Base-by-base conservation (phyloP, 2,113 vertebrate species). In the Halcyon malimbica region DNA sequence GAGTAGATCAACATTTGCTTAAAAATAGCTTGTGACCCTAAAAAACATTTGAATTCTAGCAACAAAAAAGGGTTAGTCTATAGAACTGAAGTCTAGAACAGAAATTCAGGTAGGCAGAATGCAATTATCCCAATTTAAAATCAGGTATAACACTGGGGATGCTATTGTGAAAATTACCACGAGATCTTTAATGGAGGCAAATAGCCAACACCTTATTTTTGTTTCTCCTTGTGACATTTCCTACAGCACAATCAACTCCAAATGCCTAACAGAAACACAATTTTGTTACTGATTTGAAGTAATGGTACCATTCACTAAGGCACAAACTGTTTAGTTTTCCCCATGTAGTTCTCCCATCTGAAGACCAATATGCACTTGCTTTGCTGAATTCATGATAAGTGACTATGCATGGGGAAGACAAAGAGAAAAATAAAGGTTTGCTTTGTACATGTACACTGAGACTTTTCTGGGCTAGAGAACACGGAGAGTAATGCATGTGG, bases 71-170 rank as follows among this genome's bases (percentile, higher is more conserved):
- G 10, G 3, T 81, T 78, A 37, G 24, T 50, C 54, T 83, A 26
- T 93, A 53, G n/a, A 69, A 11, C 35, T 69, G 53, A 84, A 62
- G 3, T 71, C 35, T 41, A 76, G 33, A 82, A 79, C 28, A 90
- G 74, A 92, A 87, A 74, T 80, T 87, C 59, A 92, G 46, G 25
- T 91, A 76, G 53, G 37, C 62, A 83, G 85, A 92, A 89, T 63
- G 44, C n/a, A 93, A 84, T 94, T 95, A 63, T 87, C 53, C 33
- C 83, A 82, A 80, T 89, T 79, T 90, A 69, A 95, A 92, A 73
- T 33, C 19, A 59, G 62, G 13, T 17, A 35, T 51, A 87, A 37
- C 19, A 29, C 11, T 21, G 16, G 8, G n/a, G 42, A 62, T 69
- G 50, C 11, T 65, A 57, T 51, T 82, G 39, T 84, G 77, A 88